phyloP scores from a whole-genome alignment of 2,888 invertebrate genomes.

The Empis stercorea region DNA sequence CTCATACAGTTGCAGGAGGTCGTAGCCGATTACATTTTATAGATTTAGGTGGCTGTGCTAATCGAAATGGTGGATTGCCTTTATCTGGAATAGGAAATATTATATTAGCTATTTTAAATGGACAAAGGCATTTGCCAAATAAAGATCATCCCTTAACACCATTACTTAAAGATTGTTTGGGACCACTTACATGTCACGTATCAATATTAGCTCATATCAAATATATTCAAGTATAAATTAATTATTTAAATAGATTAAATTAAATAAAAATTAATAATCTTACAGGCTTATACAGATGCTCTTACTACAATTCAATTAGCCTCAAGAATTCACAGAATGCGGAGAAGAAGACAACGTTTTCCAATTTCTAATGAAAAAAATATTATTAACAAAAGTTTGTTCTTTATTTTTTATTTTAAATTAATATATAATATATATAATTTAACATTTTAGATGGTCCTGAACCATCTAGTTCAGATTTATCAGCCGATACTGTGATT shows the following conservation, averaged over 20 bases:
- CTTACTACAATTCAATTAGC: constrained; percentile 90
- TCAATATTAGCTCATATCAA: constrained; percentile 96
- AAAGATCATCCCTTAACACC: constrained; percentile 92
- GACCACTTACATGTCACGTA: constrained; percentile 86
- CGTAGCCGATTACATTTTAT: constrained; percentile 90
- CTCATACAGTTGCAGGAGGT: constrained; percentile 76
- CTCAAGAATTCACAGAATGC: constrained; percentile 83
- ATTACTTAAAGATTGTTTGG: constrained; percentile 83
- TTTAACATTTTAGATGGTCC: constrained; percentile 57
- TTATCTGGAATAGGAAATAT: constrained; percentile 92
- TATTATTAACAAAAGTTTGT: constrained; percentile 19
- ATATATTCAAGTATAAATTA: constrained; percentile 41
- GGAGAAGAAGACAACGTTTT: constrained; percentile 75
- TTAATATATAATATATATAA: background rate
- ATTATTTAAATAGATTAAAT: background rate
- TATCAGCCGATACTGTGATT: constrained; percentile 96
- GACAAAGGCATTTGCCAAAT: constrained; percentile 91
- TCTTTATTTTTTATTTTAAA: no score
- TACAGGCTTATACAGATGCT: constrained; percentile 80
- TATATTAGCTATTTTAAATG: constrained; percentile 88
- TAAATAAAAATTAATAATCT: no score
- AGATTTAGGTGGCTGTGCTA: constrained; percentile 88
- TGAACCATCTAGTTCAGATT: constrained; percentile 92
- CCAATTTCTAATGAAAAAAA: constrained; percentile 38
- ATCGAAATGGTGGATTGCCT: constrained; percentile 78